Conservation (phyloP, 1,140 invertebrate genomes). For the Carcinoscorpius rotundicauda region DNA sequence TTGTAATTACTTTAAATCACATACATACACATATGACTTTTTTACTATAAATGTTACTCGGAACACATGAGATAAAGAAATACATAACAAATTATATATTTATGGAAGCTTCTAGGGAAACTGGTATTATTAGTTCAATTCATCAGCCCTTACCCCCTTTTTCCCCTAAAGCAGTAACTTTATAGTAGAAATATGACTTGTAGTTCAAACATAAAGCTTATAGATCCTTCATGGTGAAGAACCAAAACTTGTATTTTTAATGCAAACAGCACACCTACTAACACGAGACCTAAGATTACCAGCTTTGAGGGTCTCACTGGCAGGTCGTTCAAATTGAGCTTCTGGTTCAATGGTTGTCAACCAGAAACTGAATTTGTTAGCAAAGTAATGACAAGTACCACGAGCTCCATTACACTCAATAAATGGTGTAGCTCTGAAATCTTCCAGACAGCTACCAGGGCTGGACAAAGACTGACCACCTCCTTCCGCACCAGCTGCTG, state of each 20-base stretch:
- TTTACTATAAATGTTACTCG: too few relatives aligned
- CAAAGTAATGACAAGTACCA: constrained; percentile 90
- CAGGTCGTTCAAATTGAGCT: constrained; percentile 65
- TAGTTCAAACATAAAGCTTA: too few relatives aligned
- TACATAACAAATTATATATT: too few relatives aligned
- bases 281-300: constrained; percentile 68
- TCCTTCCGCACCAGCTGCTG: constrained; percentile 74
- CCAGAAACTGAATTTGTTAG: constrained; percentile 98
- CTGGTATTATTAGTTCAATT: too few relatives aligned
- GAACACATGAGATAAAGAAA: too few relatives aligned
- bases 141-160: too few relatives aligned
- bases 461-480: constrained; percentile 81
- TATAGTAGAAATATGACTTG: too few relatives aligned
- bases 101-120: too few relatives aligned
- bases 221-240: too few relatives aligned
- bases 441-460: constrained; percentile 81
- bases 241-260: constrained; percentile 31
- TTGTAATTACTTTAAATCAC: too few relatives aligned
- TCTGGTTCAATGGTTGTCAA: constrained; percentile 78
- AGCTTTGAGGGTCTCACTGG: constrained; percentile 81
- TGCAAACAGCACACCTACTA: constrained; percentile 91
- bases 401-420: constrained; percentile 88
- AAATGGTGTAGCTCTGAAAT: constrained; percentile 77
- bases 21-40: too few relatives aligned
- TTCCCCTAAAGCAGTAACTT: too few relatives aligned